Percentiles rank a stretch among this genome's conserved stretches.
Evolutionary conservation across 2,888 invertebrate genomes (phyloP).

Genomic region (Conchocele bisecta): DNA sequence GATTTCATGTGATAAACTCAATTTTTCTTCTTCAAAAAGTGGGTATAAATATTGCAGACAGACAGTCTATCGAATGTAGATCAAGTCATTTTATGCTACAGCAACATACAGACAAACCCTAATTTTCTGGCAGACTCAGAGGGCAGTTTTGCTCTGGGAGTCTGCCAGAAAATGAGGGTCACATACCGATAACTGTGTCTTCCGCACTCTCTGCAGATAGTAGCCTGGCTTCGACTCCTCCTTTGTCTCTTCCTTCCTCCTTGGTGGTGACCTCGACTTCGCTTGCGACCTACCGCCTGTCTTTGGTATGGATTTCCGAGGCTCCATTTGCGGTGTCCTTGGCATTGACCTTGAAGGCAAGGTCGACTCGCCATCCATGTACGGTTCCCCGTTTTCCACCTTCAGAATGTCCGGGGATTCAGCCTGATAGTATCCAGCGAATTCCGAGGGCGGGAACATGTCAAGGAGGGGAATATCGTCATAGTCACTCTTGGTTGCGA

Average conservation of each 20-base stretch:
- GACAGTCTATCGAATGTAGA: too few species aligned
- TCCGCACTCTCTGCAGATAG: conserved; percentile 62
- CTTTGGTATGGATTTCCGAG: background rate
- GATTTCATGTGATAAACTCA: too few species aligned
- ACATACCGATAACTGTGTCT: conserved; percentile 62
- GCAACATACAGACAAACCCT: too few species aligned
- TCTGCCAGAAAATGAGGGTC: too few species aligned
- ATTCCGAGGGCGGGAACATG: conserved; percentile 61
- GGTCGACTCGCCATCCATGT: background rate
- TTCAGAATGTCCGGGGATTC: conserved; percentile 58
- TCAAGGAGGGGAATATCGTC: conserved; percentile 67
- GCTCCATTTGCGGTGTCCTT: conserved; percentile 1
- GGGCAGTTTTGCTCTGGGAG: too few species aligned
- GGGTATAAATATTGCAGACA: too few species aligned
- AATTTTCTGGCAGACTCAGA: too few species aligned
- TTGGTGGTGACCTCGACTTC: background rate
- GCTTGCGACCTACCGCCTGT: background rate
- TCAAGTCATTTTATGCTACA: too few species aligned
- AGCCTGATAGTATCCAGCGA: conserved; percentile 55
- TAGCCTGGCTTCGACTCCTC: conserved; percentile 27
- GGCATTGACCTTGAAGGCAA: background rate
- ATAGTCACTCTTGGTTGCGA: conserved; percentile 70
- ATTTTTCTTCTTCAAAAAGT: too few species aligned
- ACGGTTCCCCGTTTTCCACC: conserved; percentile 14
- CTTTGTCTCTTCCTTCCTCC: background rate